phyloP scores from a whole-genome alignment of 2,888 invertebrate genomes.

The Drosophila yooni region DNA sequence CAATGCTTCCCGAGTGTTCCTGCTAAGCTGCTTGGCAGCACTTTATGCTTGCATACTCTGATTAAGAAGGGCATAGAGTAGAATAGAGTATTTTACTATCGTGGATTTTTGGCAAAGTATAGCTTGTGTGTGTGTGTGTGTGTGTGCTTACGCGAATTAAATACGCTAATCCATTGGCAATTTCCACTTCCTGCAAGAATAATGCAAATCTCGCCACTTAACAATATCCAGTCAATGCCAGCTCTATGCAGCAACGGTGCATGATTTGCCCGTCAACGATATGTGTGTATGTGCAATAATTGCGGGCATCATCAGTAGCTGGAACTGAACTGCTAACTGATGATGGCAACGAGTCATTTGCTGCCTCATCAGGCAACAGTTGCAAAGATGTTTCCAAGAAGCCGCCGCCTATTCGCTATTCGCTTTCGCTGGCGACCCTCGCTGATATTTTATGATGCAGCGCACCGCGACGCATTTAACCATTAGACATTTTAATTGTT shows the following conservation, averaged over 20 bases:
- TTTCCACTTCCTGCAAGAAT: constrained; percentile 67
- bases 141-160: constrained; percentile 41
- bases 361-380: constrained; percentile 12
- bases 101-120: constrained; percentile 10
- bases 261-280: constrained; percentile 41
- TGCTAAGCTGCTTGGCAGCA: background rate
- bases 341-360: background rate
- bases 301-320: constrained; percentile 57
- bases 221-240: constrained; percentile 4
- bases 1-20: background rate
- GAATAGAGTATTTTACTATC: background rate
- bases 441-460: constrained; percentile 57
- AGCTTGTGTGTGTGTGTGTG: constrained; percentile 6
- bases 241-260: background rate
- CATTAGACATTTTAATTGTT: constrained; percentile 79
- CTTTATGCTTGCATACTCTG: background rate
- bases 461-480: constrained; percentile 52
- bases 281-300: constrained; percentile 44
- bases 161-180: constrained; percentile 62
- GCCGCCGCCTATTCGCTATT: constrained; percentile 6
- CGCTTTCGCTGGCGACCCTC: constrained; percentile 8
- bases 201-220: constrained; percentile 25
- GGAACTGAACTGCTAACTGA: constrained; percentile 12
- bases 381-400: constrained; percentile 58
- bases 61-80: no score